phyloP scores from a whole-genome alignment of 2,888 invertebrate genomes.

The Seladonia tumulorum region DNA sequence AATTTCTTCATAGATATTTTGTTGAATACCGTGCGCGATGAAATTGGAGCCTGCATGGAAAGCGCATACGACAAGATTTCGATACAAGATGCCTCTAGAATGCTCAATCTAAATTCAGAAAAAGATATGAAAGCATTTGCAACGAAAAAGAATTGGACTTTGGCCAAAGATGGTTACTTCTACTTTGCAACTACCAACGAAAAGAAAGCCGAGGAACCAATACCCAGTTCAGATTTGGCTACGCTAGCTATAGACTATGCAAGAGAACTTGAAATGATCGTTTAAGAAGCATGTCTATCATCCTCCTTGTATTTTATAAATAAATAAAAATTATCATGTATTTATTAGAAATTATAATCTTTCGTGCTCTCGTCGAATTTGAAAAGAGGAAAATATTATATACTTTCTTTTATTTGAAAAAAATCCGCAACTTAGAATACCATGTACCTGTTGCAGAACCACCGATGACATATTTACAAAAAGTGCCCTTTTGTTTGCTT shows the following conservation, averaged over 20 bases:
- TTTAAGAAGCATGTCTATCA: slow-evolving; percentile 86
- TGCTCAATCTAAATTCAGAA: slow-evolving; percentile 93
- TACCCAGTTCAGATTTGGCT: slow-evolving; percentile 96
- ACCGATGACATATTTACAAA: too few species aligned
- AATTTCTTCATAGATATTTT: slow-evolving; percentile 98
- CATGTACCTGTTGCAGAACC: too few species aligned
- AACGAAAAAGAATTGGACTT: slow-evolving; percentile 93
- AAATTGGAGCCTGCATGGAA: slow-evolving; percentile 98
- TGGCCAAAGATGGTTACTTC: slow-evolving; percentile 91
- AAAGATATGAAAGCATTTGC: slow-evolving; percentile 93
- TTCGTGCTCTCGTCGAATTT: not conserved
- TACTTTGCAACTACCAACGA: slow-evolving; percentile 91
- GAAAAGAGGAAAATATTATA: not conserved
- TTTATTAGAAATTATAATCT: slow-evolving; percentile 12
- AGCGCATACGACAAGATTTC: slow-evolving; percentile 97
- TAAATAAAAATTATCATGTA: slow-evolving; percentile 61
- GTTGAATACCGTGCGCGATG: slow-evolving; percentile 96
- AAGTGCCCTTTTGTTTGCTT: too few species aligned
- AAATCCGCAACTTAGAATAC: not conserved
- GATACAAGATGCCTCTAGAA: slow-evolving; percentile 93
- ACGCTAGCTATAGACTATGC: slow-evolving; percentile 98
- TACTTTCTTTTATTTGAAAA: not conserved
- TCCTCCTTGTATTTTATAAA: slow-evolving; percentile 55
- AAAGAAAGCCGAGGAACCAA: slow-evolving; percentile 90
- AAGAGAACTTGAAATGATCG: slow-evolving; percentile 99